phyloP scores from a whole-genome alignment of 64 coral and sea anemone genomes.

The Stylophora pistillata region DNA sequence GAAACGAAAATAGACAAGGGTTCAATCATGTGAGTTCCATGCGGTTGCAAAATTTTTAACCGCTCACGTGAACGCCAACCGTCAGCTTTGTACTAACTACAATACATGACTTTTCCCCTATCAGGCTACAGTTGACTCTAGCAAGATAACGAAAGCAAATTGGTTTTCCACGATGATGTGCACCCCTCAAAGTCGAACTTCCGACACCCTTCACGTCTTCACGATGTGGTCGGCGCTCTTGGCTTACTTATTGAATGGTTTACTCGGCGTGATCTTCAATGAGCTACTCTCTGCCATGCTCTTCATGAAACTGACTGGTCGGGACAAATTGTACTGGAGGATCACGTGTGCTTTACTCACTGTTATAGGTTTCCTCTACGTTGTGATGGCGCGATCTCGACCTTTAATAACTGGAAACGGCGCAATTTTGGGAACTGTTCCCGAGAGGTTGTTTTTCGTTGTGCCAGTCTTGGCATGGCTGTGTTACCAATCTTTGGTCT shows the following conservation, averaged over 20 bases:
- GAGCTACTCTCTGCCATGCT: background rate
- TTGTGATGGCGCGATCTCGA: conserved; percentile 3
- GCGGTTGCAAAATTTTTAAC: too few relatives aligned
- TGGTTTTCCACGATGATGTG: conserved; percentile 43
- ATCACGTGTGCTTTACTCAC: background rate
- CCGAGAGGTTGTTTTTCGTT: conserved; percentile 35
- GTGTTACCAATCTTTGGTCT: conserved; percentile 5
- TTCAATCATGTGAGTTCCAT: too few relatives aligned
- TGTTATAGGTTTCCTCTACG: conserved; percentile 43
- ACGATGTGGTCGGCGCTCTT: background rate
- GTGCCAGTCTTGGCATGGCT: background rate
- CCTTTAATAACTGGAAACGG: conserved; percentile 12
- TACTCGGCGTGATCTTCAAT: background rate
- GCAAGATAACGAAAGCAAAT: background rate
- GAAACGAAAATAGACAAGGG: too few relatives aligned
- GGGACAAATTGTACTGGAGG: background rate
- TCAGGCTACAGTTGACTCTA: background rate
- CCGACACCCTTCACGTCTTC: background rate
- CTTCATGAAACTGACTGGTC: conserved; percentile 5
- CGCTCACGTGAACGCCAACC: background rate
- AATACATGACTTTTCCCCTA: background rate
- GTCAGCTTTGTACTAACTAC: too few relatives aligned
- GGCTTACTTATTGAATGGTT: background rate
- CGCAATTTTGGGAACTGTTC: conserved; percentile 25
- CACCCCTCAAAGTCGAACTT: background rate